These are phyloP conservation scores for Phymorhynchus buccinoides DNA, from an alignment of 1,140 invertebrate species.

Conservation along the genomic window DNA sequence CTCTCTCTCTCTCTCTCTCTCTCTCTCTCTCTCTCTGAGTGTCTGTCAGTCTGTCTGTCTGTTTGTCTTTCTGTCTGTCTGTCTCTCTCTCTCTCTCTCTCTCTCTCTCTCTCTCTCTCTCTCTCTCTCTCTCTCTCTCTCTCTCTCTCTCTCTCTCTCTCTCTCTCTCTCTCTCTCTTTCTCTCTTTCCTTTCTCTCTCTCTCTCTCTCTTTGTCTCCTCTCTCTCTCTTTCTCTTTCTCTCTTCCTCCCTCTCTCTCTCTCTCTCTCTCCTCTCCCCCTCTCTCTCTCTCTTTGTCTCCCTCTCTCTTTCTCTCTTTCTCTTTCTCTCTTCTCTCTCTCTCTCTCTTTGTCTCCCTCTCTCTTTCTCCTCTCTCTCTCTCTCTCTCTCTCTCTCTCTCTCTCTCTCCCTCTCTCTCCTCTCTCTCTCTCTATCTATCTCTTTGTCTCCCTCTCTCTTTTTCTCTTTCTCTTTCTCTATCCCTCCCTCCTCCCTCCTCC, in stretches of 20 bases:
- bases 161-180: neutral
- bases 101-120: neutral
- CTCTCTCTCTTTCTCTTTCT: slow-evolving; percentile 1
- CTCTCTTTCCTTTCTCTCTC: neutral
- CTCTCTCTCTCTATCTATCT: slow-evolving; percentile 14
- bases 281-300: neutral
- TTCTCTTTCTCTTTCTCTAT: slow-evolving; percentile 7
- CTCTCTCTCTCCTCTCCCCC: neutral
- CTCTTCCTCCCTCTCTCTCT: neutral
- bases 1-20: too few relatives aligned
- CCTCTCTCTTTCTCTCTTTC: neutral
- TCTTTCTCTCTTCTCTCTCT: slow-evolving; percentile 1
- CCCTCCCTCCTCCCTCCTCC: neutral
- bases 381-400: neutral
- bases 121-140: neutral
- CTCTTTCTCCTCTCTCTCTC: neutral
- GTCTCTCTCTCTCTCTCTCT: neutral
- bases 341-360: neutral
- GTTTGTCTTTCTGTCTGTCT: neutral
- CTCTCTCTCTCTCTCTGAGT: too few relatives aligned
- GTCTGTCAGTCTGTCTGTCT: neutral
- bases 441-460: slow-evolving; percentile 24
- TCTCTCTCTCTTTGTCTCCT: neutral
- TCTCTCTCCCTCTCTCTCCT: slow-evolving; percentile 7
- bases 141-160: slow-evolving; percentile 4